These are phyloP conservation scores for Torymus aiolomorphi DNA, from an alignment of 2,888 invertebrate genomes.

Conservation along the genomic window DNA sequence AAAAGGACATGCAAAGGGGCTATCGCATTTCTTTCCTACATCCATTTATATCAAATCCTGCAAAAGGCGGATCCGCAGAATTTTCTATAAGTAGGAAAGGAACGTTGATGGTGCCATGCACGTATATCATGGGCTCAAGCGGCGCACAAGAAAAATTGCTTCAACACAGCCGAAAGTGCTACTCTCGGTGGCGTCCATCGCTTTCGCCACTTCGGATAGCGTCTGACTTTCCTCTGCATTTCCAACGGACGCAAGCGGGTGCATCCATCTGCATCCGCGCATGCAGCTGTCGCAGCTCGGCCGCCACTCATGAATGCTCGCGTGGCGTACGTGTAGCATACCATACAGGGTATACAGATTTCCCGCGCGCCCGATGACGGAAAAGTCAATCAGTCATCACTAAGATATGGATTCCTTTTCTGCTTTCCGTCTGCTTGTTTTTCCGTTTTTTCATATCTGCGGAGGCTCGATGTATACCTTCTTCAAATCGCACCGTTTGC, in stretches of 20 bases:
- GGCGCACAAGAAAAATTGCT: neutral
- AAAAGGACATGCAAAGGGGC: neutral
- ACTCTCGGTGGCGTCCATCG: neutral
- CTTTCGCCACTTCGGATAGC: neutral
- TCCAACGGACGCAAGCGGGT: neutral
- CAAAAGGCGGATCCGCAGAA: constrained; percentile 6
- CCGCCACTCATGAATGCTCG: neutral
- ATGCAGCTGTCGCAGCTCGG: constrained; percentile 2
- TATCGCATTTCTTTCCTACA: neutral
- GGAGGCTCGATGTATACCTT: neutral
- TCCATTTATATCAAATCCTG: constrained; percentile 2
- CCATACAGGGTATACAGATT: neutral
- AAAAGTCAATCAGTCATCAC: neutral
- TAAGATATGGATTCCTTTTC: neutral
- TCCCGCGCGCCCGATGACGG: neutral
- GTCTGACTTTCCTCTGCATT: constrained; percentile 31
- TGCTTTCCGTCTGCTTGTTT: neutral
- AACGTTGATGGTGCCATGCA: neutral
- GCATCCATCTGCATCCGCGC: neutral
- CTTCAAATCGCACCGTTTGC: neutral
- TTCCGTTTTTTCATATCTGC: neutral
- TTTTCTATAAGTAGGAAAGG: constrained; percentile 14
- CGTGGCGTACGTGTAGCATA: neutral
- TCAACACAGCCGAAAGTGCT: neutral
- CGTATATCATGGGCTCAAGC: no score